Conservation (phyloP, 2,888 invertebrate genomes). For the Mechanitis messenoides region DNA sequence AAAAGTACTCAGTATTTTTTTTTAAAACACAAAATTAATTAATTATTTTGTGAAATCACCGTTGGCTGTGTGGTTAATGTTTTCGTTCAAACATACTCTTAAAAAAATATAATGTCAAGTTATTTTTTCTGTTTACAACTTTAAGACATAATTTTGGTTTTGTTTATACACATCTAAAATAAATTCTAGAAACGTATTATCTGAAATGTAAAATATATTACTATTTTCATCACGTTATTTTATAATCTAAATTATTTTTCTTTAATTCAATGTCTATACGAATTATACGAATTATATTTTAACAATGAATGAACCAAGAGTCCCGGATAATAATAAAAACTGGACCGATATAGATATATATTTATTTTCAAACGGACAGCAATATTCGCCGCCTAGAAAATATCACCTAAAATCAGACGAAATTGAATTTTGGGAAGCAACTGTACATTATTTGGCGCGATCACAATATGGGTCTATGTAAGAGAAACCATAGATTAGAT, state of each 20-base stretch:
- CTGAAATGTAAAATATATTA: no score
- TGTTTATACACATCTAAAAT: no score
- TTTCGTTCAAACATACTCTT: no score
- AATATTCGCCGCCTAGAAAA: constrained; percentile 59
- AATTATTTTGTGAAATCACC: no score
- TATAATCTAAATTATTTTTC: neutral
- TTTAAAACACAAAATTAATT: no score
- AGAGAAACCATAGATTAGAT: constrained; percentile 27
- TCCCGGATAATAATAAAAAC: constrained; percentile 30
- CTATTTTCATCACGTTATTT: no score
- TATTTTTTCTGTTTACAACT: no score
- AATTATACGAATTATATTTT: neutral
- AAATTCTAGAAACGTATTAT: no score
- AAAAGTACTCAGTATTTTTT: no score
- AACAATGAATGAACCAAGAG: constrained; percentile 30
- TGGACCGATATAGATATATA: constrained; percentile 50
- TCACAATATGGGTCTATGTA: constrained; percentile 54
- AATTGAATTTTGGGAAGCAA: constrained; percentile 48
- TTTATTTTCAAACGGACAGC: constrained; percentile 60
- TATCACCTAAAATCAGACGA: constrained; percentile 50
- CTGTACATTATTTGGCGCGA: constrained; percentile 46
- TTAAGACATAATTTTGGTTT: no score
- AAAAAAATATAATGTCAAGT: no score
- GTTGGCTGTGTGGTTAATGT: no score
- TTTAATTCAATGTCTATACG: neutral